Conservation (phyloP, 2,113 vertebrate genomes). For the Mesocricetus auratus region DNA sequence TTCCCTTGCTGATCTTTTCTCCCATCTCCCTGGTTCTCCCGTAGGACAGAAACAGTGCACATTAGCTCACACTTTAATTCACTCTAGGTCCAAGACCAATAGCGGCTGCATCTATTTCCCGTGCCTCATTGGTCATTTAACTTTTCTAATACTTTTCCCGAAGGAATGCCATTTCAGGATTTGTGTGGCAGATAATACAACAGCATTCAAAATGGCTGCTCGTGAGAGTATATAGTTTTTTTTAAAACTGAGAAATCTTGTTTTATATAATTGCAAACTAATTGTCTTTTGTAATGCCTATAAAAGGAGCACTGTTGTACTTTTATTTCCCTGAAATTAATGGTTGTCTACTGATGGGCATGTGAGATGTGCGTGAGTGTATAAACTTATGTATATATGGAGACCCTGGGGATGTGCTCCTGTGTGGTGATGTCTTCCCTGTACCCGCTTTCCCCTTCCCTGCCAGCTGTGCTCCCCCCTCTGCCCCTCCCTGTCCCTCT, state of each 20-base stretch:
- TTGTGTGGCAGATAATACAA: not conserved
- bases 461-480: not conserved
- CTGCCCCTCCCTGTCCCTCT: not conserved
- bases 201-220: not conserved
- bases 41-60: not conserved
- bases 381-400: too few species aligned
- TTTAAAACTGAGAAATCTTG: not conserved
- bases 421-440: not conserved
- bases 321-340: conserved; percentile 20
- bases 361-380: accelerated
- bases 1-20: not conserved
- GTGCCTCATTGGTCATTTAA: not conserved
- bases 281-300: not conserved
- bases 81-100: not conserved
- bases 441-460: not conserved
- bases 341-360: not conserved
- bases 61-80: not conserved
- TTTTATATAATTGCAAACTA: conserved; percentile 38
- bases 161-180: conserved; percentile 22
- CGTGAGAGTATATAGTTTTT: not conserved
- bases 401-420: not conserved
- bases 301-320: not conserved
- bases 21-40: not conserved
- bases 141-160: conserved; percentile 7
- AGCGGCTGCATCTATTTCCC: not conserved